These are phyloP conservation scores for Odontothrips loti DNA, from an alignment of 2,888 invertebrate genomes.

Conservation along the genomic window DNA sequence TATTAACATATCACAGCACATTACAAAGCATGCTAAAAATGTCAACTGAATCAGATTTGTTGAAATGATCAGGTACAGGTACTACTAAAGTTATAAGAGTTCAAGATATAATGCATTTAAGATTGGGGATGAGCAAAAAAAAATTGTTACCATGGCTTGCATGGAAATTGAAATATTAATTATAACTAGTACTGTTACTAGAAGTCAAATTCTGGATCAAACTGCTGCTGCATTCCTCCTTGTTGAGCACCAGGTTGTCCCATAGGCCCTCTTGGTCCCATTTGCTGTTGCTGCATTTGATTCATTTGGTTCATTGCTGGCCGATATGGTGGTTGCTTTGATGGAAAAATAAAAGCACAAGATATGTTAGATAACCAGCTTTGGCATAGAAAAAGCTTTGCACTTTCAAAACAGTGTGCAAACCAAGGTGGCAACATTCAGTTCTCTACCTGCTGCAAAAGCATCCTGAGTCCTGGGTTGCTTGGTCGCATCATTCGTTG, in stretches of 20 bases:
- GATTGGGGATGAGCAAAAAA: no score
- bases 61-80: conserved; percentile 1
- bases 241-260: background rate
- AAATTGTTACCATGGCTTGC: background rate
- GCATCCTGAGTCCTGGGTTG: conserved; percentile 74
- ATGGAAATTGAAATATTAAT: background rate
- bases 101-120: no score
- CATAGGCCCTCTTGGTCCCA: background rate
- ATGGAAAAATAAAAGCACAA: background rate
- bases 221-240: conserved; percentile 5
- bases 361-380: no score
- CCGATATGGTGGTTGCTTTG: conserved; percentile 1
- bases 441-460: conserved; percentile 68
- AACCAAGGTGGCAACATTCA: conserved; percentile 21
- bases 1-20: conserved; percentile 14
- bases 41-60: background rate
- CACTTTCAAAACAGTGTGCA: background rate
- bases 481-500: conserved; percentile 70
- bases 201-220: background rate
- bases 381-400: no score
- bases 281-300: conserved; percentile 11
- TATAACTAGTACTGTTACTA: background rate
- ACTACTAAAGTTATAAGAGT: no score
- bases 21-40: background rate
- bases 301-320: conserved; percentile 1